phyloP scores from a whole-genome alignment of 2,797 vertebrate genomes.

The Tenualosa ilisha region DNA sequence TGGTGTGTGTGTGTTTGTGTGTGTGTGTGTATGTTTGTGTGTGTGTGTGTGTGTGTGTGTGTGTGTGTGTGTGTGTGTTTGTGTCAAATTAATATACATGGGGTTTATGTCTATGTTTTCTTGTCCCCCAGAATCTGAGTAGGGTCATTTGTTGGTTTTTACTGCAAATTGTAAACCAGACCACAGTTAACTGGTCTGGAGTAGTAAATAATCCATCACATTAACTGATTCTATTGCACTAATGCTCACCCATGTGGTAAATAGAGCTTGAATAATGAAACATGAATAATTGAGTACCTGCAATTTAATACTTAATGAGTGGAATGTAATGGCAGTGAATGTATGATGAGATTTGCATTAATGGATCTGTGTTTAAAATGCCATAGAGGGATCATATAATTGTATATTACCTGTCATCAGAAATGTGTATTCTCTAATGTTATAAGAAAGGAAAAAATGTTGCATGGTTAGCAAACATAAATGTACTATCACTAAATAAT shows the following conservation, averaged over 20 bases:
- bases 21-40: not conserved
- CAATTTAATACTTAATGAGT: constrained; percentile 26
- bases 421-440: not conserved
- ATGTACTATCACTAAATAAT: not conserved
- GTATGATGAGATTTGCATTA: not conserved
- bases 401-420: not conserved
- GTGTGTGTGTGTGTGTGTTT: not conserved
- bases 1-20: not conserved
- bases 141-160: constrained; percentile 15
- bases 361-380: constrained; percentile 22
- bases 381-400: not conserved
- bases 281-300: constrained; percentile 23
- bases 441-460: not conserved
- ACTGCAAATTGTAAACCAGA: not conserved
- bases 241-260: constrained; percentile 18
- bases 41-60: constrained; percentile 18
- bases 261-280: constrained; percentile 23
- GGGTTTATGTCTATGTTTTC: not conserved
- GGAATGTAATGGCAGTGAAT: constrained; percentile 17
- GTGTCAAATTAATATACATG: not conserved
- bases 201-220: constrained; percentile 6
- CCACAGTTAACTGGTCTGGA: not conserved
- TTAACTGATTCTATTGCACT: constrained; percentile 21
- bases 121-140: not conserved
- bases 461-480: not conserved